Conservation (phyloP, 2,888 invertebrate species). For the Drosophila neonasuta region DNA sequence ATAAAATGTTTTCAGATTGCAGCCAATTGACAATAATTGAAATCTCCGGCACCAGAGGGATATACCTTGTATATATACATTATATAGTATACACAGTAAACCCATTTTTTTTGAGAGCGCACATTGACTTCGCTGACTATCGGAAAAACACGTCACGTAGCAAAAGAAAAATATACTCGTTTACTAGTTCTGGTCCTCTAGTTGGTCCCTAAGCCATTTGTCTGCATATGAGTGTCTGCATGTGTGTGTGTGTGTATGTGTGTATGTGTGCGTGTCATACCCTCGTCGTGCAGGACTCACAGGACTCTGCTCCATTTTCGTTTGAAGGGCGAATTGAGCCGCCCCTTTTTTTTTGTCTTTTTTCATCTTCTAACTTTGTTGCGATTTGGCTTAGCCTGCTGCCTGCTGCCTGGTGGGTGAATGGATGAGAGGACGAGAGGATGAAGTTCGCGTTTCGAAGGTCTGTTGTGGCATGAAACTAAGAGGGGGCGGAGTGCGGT, state of each 20-base stretch:
- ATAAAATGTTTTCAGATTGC: slow-evolving; percentile 35
- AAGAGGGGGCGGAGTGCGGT: slow-evolving; percentile 65
- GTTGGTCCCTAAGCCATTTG: slow-evolving; percentile 10
- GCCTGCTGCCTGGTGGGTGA: slow-evolving; percentile 9
- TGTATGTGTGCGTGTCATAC: slow-evolving; percentile 21
- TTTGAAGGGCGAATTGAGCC: slow-evolving; percentile 43
- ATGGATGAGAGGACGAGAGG: neutral
- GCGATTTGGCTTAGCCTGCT: slow-evolving; percentile 62
- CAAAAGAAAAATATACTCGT: slow-evolving; percentile 59
- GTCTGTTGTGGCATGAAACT: slow-evolving; percentile 25
- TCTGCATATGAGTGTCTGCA: neutral
- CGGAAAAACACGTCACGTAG: slow-evolving; percentile 70
- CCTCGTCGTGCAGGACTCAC: slow-evolving; percentile 28
- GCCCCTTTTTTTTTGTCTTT: slow-evolving; percentile 23
- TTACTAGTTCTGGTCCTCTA: slow-evolving; percentile 35
- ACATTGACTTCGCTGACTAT: slow-evolving; percentile 65
- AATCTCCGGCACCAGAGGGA: slow-evolving; percentile 52
- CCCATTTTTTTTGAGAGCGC: slow-evolving; percentile 36
- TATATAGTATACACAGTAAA: slow-evolving; percentile 24
- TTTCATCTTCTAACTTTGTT: slow-evolving; percentile 53
- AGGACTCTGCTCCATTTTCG: slow-evolving; percentile 66
- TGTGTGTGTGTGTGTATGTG: neutral
- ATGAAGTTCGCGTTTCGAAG: slow-evolving; percentile 13
- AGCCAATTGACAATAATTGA: slow-evolving; percentile 77
- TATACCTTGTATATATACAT: neutral